Base-by-base conservation (phyloP, 1,140 invertebrate genomes). In the Neuroterus valhalla region DNA sequence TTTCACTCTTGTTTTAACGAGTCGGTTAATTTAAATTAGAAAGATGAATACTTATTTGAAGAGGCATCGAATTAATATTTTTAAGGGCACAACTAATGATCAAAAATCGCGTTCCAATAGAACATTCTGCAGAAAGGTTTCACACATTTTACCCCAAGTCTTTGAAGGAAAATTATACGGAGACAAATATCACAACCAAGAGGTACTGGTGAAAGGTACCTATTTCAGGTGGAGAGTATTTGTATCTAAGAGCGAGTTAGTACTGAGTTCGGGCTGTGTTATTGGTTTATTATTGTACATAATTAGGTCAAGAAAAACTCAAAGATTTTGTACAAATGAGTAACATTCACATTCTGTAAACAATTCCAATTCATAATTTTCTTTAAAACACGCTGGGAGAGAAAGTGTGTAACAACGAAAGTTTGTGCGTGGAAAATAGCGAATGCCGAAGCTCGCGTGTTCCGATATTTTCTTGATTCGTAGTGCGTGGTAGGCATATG, bases 381-480 rank as follows among this genome's bases (percentile, higher is more conserved):
- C 11, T 19, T 19, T 21, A 5, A 21, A 50, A 50, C 17, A 21
- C 48, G n/a, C 48, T 19, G 48, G 11, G 21, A 17, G 19, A 50
- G 21, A 50, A 50, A 19, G n/a, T 50, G 48, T 19, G 48, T 21
- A 50, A 50, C 48, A 50, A 50, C 48, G 8, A 50, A 50, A 50
- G 17, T 50, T 6, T 5, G 19, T 50, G 48, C 19, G 2, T 21
- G n/a, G 19, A 50, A 50, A 50, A 21, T 50, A 21, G 12, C 46
- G 46, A 50, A 19, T 50, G 19, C 19, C 19, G 48, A 50, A 8
- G 19, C 21, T 21, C 21, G 46, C n/a, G 12, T 50, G 19, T 50
- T 21, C 17, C 19, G 48, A 48, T 55, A 14, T 31, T 31, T 52
- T 21, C 50, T 55, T 23, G 19, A 55, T 5, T 14, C 21, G 52